Conservation (phyloP, 2,888 invertebrate genomes). For the Tenthredo livida region DNA sequence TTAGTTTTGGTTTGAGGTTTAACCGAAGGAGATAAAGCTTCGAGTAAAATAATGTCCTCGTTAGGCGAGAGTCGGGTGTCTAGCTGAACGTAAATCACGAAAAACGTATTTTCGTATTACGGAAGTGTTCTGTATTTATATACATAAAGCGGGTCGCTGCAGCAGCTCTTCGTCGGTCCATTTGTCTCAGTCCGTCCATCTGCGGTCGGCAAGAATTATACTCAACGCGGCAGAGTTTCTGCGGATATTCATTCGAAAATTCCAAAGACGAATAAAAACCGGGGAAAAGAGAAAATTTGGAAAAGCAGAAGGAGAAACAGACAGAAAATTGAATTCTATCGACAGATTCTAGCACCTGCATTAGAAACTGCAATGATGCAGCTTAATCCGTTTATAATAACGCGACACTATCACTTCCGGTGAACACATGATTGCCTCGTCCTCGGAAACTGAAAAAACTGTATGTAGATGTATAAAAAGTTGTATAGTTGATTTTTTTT, state of each 20-base stretch:
- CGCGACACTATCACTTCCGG: background rate
- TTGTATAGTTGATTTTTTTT: background rate
- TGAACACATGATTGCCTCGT: background rate
- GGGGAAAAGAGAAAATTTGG: background rate
- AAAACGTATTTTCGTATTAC: constrained; percentile 73
- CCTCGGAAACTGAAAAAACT: background rate
- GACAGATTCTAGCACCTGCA: background rate
- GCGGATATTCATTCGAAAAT: background rate
- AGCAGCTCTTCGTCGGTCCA: constrained; percentile 3
- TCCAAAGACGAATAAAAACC: background rate
- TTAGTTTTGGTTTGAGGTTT: background rate
- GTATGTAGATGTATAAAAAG: background rate
- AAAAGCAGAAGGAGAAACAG: background rate
- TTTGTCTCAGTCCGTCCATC: constrained; percentile 17
- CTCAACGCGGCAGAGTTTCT: background rate
- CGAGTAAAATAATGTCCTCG: constrained; percentile 42
- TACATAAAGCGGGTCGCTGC: constrained; percentile 58
- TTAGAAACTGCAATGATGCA: background rate
- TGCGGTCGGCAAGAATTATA: constrained; percentile 27
- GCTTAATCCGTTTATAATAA: background rate
- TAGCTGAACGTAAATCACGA: constrained; percentile 38
- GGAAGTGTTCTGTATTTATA: constrained; percentile 74
- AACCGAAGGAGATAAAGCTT: background rate
- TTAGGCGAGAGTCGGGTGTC: constrained; percentile 39
- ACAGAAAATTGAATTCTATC: background rate